These are phyloP conservation scores for Galendromus occidentalis DNA, from an alignment of 1,140 invertebrate genomes.

Conservation along the genomic window DNA sequence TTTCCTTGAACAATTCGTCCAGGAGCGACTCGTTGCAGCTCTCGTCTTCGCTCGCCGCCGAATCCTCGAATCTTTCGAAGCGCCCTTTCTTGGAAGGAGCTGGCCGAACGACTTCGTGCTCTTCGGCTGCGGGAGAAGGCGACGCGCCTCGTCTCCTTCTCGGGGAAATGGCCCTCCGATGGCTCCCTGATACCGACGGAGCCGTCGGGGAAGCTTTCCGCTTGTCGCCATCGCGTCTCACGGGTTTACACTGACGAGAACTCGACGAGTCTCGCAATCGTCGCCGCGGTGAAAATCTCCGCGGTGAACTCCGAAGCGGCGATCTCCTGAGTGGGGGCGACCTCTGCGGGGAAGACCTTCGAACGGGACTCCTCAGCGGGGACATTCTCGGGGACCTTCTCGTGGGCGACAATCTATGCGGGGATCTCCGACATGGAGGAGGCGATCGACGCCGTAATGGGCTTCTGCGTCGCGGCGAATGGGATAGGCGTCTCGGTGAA, in stretches of 20 bases:
- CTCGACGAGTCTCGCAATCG: too few relatives aligned
- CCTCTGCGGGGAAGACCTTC: neutral
- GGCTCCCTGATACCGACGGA: too few relatives aligned
- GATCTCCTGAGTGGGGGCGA: neutral
- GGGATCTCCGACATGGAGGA: neutral
- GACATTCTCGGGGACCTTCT: neutral
- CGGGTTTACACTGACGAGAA: too few relatives aligned
- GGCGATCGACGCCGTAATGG: neutral
- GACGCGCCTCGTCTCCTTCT: too few relatives aligned
- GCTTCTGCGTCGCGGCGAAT: neutral
- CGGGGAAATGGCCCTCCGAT: too few relatives aligned
- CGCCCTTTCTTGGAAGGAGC: neutral
- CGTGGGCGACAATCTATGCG: neutral
- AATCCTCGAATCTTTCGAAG: neutral
- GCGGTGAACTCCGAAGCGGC: neutral
- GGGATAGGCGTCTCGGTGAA: neutral
- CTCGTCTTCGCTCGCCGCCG: neutral
- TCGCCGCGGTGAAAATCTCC: neutral
- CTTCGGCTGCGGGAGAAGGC: too few relatives aligned
- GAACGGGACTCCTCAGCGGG: neutral
- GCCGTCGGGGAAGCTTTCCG: too few relatives aligned
- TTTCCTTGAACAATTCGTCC: neutral
- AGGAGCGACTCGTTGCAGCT: slow-evolving; percentile 7
- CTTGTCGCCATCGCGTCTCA: too few relatives aligned
- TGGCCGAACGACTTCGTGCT: too few relatives aligned